Conservation (phyloP, 2,797 vertebrate species). For the Harpagifer antarcticus region DNA sequence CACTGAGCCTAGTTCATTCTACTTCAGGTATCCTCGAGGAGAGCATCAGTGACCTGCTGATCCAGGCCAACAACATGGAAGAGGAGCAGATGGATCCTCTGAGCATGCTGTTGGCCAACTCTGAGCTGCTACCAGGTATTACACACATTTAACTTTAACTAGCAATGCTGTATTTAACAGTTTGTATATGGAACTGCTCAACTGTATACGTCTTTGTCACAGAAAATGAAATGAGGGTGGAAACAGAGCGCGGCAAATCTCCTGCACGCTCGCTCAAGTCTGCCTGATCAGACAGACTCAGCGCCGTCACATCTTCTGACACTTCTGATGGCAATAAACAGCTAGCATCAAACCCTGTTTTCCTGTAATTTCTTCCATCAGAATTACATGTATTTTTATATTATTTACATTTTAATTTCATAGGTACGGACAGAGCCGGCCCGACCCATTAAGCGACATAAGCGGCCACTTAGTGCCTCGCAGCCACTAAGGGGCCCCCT, state of each 20-base stretch:
- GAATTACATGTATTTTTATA: background rate
- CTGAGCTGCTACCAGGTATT: background rate
- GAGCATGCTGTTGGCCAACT: background rate
- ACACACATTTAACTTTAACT: background rate
- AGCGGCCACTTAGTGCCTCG: too few species aligned
- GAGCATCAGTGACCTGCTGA: background rate
- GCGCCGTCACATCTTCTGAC: background rate
- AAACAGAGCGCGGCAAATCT: background rate
- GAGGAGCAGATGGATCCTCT: background rate
- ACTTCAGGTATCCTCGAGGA: constrained; percentile 5
- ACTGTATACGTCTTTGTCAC: background rate
- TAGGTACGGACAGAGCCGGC: too few species aligned
- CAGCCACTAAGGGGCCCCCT: too few species aligned
- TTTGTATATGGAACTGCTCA: background rate
- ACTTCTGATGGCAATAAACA: constrained; percentile 5
- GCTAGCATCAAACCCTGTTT: background rate
- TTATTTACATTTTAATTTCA: background rate
- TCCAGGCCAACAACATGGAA: background rate
- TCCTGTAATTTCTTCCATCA: background rate
- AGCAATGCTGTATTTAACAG: background rate
- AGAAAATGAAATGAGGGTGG: background rate
- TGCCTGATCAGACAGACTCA: background rate
- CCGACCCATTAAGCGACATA: too few species aligned
- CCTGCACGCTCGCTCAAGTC: background rate
- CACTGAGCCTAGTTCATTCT: background rate